Conservation (phyloP, 1,140 invertebrate genomes). For the Wasmannia auropunctata region DNA sequence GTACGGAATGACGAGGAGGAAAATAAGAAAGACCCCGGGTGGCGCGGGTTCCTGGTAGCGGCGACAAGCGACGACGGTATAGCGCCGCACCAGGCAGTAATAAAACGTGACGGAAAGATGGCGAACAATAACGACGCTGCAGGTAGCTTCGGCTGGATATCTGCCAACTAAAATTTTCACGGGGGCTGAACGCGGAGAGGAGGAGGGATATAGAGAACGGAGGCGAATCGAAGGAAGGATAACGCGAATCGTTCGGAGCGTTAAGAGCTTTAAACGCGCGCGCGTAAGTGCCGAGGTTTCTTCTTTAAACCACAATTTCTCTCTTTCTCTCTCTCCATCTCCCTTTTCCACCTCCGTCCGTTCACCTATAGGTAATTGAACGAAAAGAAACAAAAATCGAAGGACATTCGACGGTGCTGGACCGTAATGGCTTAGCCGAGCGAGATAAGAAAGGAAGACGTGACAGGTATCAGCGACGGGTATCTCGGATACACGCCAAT, state of each 20-base stretch:
- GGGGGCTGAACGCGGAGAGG: constrained; percentile 50
- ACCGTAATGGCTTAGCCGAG: not conserved
- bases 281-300: not conserved
- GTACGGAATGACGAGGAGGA: constrained; percentile 50
- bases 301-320: not conserved
- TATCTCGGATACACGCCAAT: constrained; percentile 27
- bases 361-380: constrained; percentile 19
- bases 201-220: constrained; percentile 11
- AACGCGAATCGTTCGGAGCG: not conserved
- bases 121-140: constrained; percentile 55
- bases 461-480: constrained; percentile 8
- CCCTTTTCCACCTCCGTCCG: not conserved
- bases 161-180: constrained; percentile 53
- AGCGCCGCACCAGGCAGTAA: constrained; percentile 36
- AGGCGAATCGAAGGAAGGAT: not conserved
- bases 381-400: constrained; percentile 35
- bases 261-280: constrained; percentile 8
- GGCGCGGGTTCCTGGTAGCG: constrained; percentile 34
- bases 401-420: not conserved
- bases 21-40: constrained; percentile 50
- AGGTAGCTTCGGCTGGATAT: constrained; percentile 50
- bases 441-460: not conserved
- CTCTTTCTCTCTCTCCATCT: not conserved
- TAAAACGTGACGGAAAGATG: constrained; percentile 60
- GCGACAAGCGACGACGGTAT: not conserved